phyloP scores from a whole-genome alignment of 2,113 vertebrate species.

The Vulpes lagopus region DNA sequence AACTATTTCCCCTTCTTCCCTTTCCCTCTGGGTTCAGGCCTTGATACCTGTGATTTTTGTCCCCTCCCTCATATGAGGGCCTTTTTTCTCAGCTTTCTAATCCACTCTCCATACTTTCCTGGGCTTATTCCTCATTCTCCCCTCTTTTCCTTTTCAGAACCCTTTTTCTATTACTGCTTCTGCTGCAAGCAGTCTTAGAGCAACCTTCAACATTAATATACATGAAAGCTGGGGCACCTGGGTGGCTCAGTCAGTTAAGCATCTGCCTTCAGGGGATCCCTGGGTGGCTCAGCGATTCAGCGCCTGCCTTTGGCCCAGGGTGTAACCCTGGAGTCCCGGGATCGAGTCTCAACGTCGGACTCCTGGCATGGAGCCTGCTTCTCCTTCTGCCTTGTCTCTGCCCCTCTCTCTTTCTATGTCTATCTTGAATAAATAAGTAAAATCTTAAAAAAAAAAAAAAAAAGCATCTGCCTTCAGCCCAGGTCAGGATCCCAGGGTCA shows the following conservation, averaged over 20 bases:
- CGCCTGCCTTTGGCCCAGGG: background rate
- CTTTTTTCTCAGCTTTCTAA: background rate
- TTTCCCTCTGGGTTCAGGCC: background rate
- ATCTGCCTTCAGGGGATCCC: background rate
- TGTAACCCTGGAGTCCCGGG: background rate
- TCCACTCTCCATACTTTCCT: background rate
- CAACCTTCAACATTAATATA: background rate
- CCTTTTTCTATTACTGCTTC: slow-evolving; percentile 6
- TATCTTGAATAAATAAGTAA: no score
- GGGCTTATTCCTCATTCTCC: background rate
- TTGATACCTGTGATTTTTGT: background rate
- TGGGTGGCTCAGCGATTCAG: background rate
- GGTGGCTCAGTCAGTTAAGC: background rate
- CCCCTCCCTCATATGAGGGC: background rate
- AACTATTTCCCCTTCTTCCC: background rate
- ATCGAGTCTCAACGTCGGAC: no score
- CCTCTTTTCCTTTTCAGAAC: slow-evolving; percentile 4
- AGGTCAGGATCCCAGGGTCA: background rate
- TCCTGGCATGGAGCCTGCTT: no score
- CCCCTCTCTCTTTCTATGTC: no score
- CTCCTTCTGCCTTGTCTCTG: no score
- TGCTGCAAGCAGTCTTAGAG: background rate
- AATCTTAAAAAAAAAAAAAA: no score
- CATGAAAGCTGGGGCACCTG: background rate
- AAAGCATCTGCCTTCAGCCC: background rate